Conservation (phyloP, 2,888 invertebrate genomes). For the Trimorus sp. region DNA sequence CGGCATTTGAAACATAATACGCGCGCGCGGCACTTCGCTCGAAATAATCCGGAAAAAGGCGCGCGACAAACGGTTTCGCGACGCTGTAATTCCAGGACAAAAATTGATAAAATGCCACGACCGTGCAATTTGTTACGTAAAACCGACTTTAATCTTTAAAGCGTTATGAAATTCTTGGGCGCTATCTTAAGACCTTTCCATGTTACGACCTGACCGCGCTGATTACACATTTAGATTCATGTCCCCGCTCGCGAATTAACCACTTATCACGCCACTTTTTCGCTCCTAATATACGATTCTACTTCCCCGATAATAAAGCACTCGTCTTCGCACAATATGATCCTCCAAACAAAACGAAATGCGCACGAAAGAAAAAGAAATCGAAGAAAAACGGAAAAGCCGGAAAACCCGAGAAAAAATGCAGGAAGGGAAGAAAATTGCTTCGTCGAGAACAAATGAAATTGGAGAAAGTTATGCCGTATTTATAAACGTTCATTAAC, state of each 20-base stretch:
- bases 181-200: constrained; percentile 28
- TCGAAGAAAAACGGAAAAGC: no score
- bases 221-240: constrained; percentile 38
- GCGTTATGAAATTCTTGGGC: constrained; percentile 25
- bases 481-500: constrained; percentile 30
- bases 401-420: neutral
- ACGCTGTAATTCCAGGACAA: constrained; percentile 6
- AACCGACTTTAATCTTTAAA: constrained; percentile 25
- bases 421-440: neutral
- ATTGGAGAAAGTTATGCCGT: no score
- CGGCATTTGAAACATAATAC: no score
- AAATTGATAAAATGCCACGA: constrained; percentile 20
- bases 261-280: constrained; percentile 28
- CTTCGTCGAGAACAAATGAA: no score
- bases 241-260: constrained; percentile 25
- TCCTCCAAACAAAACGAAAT: neutral
- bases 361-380: no score
- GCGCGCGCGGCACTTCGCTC: no score
- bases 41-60: no score
- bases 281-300: constrained; percentile 18
- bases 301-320: constrained; percentile 32
- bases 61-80: neutral
- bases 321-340: neutral
- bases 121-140: constrained; percentile 17
- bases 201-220: constrained; percentile 15